Percentiles rank a stretch among this genome's conserved stretches.
Evolutionary conservation across 2,888 invertebrate genomes (phyloP).

Genomic region (Steinernema scapterisci): DNA sequence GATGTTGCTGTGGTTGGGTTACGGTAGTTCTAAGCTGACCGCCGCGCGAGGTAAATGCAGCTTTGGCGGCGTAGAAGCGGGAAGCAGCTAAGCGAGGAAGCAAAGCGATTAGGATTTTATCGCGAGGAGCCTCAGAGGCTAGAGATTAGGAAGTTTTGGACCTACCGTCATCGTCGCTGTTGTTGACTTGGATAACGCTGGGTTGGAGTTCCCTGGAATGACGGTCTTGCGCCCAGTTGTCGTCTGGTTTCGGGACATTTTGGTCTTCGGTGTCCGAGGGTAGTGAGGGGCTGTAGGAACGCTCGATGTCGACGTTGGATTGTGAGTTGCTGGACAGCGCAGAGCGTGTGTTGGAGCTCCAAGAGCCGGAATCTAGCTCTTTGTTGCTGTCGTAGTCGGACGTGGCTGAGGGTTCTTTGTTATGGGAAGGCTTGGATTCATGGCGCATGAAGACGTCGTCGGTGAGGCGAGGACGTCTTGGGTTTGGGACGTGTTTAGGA

Average conservation of each 20-base stretch:
- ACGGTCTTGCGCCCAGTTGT: too few relatives aligned
- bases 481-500: conserved; percentile 24
- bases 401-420: conserved; percentile 45
- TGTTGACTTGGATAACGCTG: conserved; percentile 16
- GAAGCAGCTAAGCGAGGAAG: conserved; percentile 14
- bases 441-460: conserved; percentile 49
- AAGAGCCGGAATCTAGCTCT: conserved; percentile 59
- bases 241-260: not conserved
- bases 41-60: not conserved
- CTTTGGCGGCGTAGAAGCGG: not conserved
- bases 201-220: not conserved
- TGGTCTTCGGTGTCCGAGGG: conserved; percentile 5
- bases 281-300: not conserved
- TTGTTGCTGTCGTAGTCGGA: conserved; percentile 59
- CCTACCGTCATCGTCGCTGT: conserved; percentile 25
- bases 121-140: not conserved
- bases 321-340: not conserved
- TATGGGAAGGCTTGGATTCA: not conserved
- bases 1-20: too few relatives aligned
- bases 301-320: not conserved
- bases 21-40: not conserved
- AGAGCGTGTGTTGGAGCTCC: conserved; percentile 46
- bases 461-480: conserved; percentile 44
- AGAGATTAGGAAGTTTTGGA: not conserved
- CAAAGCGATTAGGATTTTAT: not conserved